phyloP scores from a whole-genome alignment of 1,140 invertebrate species.

The Neodiprion pinetum region DNA sequence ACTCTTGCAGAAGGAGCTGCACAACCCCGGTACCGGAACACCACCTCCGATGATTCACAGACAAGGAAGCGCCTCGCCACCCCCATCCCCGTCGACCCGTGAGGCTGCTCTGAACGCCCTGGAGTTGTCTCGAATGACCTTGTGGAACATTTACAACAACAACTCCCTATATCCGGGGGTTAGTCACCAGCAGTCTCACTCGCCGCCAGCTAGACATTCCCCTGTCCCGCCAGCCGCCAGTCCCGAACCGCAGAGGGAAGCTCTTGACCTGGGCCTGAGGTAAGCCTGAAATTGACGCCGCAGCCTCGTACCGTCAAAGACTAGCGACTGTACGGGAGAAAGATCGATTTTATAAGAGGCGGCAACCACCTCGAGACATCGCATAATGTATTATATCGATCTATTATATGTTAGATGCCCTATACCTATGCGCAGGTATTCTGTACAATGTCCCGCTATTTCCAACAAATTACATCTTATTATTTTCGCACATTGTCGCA shows the following conservation, averaged over 20 bases:
- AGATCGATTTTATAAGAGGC: background rate
- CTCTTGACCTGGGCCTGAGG: conserved; percentile 67
- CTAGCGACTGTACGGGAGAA: background rate
- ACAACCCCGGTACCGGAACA: conserved; percentile 52
- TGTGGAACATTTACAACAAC: conserved; percentile 84
- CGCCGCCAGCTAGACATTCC: conserved; percentile 50
- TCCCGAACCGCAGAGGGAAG: conserved; percentile 67
- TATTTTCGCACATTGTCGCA: conserved; percentile 11
- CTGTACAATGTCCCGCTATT: too few relatives aligned
- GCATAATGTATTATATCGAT: too few relatives aligned
- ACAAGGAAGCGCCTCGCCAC: conserved; percentile 67
- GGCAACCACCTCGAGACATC: too few relatives aligned
- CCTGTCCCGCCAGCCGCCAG: conserved; percentile 46
- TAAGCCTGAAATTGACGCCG: conserved; percentile 28
- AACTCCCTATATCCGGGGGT: conserved; percentile 51
- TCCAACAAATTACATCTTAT: too few relatives aligned
- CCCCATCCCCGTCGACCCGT: conserved; percentile 61
- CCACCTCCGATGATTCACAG: conserved; percentile 57
- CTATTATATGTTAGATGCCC: too few relatives aligned
- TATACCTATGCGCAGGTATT: too few relatives aligned
- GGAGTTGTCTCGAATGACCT: conserved; percentile 77
- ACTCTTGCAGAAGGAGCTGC: conserved; percentile 65
- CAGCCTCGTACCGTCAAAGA: conserved; percentile 25
- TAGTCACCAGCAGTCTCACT: conserved; percentile 39
- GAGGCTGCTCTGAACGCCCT: conserved; percentile 69